These are phyloP conservation scores for Agrochola lota DNA, from an alignment of 2,888 invertebrate species.

Conservation along the genomic window DNA sequence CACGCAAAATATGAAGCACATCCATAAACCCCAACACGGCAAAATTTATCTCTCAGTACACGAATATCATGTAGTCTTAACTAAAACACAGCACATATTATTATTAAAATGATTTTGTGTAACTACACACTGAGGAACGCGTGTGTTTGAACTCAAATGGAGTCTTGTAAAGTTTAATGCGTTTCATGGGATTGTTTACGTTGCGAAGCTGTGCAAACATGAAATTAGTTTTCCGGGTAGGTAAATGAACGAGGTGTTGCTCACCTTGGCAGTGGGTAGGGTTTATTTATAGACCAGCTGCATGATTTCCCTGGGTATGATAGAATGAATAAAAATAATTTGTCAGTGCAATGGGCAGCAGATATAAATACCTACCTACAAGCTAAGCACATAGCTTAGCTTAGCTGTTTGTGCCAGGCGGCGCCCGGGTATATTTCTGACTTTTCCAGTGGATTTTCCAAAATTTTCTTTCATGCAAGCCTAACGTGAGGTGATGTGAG, in stretches of 20 bases:
- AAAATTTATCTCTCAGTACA: conserved; percentile 18
- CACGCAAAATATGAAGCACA: conserved; percentile 29
- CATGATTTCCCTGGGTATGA: conserved; percentile 15
- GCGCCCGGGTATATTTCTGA: too few relatives aligned
- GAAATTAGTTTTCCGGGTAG: conserved; percentile 65
- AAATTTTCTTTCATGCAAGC: too few relatives aligned
- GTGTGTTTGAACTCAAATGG: conserved; percentile 64
- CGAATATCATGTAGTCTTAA: conserved; percentile 34
- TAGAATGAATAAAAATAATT: not conserved
- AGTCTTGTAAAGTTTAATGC: conserved; percentile 69
- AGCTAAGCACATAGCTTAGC: too few relatives aligned
- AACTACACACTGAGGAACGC: conserved; percentile 52
- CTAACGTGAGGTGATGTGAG: too few relatives aligned
- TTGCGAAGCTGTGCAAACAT: conserved; percentile 59
- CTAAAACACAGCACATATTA: conserved; percentile 51
- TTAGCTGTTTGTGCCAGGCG: too few relatives aligned
- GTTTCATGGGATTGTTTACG: conserved; percentile 67
- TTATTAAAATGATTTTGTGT: conserved; percentile 63
- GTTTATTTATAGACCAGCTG: conserved; percentile 81
- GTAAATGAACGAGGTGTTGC: conserved; percentile 53
- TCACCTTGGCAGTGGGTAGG: conserved; percentile 92
- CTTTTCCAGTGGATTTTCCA: too few relatives aligned
- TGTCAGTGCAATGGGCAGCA: not conserved
- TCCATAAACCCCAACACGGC: conserved; percentile 14
- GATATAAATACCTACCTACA: not conserved